Evolutionary conservation across 2,113 vertebrate species (phyloP).

Genomic region (Ondatra zibethicus): DNA sequence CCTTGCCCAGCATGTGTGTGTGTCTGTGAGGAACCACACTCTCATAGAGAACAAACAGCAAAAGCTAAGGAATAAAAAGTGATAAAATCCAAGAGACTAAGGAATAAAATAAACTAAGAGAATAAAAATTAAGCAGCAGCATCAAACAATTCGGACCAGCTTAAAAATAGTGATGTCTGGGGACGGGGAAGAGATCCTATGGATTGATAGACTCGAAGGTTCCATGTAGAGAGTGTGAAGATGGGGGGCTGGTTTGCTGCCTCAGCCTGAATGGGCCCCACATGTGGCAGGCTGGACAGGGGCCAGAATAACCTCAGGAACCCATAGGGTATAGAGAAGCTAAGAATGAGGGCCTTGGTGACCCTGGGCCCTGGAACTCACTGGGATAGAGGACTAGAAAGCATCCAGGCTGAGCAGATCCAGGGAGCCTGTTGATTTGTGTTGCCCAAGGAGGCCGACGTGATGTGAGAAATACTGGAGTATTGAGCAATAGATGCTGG

Average conservation of each 20-base stretch:
- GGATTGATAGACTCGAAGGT: accelerated
- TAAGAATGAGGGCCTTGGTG: neutral
- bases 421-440: accelerated
- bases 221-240: neutral
- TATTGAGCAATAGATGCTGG: neutral
- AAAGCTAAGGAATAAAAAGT: neutral
- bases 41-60: neutral
- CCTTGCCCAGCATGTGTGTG: neutral
- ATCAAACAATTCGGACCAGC: neutral
- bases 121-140: neutral
- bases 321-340: neutral
- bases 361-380: neutral
- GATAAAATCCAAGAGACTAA: neutral
- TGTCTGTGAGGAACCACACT: neutral
- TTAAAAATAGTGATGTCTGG: neutral
- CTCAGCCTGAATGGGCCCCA: too few relatives aligned
- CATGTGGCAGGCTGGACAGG: neutral
- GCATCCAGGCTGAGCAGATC: neutral
- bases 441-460: accelerated
- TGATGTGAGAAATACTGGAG: accelerated
- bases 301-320: neutral
- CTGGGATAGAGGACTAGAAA: accelerated
- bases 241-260: neutral
- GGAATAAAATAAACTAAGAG: neutral
- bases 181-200: neutral